phyloP scores from a whole-genome alignment of 2,888 invertebrate species.

The Halictus quadricinctus region DNA sequence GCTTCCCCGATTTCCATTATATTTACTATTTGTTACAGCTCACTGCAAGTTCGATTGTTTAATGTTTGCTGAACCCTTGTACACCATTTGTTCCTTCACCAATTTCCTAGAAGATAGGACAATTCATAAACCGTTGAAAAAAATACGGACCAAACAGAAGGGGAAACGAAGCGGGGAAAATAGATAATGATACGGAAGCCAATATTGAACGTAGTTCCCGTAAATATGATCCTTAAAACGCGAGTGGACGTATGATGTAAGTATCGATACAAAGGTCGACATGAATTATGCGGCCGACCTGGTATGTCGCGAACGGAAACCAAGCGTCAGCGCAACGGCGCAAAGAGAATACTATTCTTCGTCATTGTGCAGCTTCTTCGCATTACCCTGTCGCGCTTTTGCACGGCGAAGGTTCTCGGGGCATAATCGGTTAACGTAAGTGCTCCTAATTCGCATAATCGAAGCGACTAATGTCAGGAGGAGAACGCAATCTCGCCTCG shows the following conservation, averaged over 20 bases:
- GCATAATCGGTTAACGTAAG: slow-evolving; percentile 29
- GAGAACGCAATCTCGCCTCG: slow-evolving; percentile 22
- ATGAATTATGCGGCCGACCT: slow-evolving; percentile 2
- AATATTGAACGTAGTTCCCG: background rate
- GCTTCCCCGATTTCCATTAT: too few species aligned
- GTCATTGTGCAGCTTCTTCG: slow-evolving; percentile 20
- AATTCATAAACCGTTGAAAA: too few species aligned
- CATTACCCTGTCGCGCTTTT: slow-evolving; percentile 12
- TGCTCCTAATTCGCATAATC: slow-evolving; percentile 34
- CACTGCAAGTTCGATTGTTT: too few species aligned
- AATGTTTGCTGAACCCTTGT: too few species aligned
- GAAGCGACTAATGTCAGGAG: slow-evolving; percentile 23
- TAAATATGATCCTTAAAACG: background rate
- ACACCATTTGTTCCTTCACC: too few species aligned
- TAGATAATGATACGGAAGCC: background rate
- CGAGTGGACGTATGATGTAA: background rate
- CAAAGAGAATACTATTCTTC: background rate
- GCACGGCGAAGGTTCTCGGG: background rate
- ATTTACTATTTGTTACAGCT: too few species aligned
- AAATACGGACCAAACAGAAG: too few species aligned
- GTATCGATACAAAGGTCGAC: slow-evolving; percentile 1
- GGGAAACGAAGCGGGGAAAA: background rate
- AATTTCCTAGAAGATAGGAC: too few species aligned
- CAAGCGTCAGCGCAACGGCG: background rate
- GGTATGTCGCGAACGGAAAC: background rate